Percentiles rank a stretch among this genome's conserved stretches.
These are phyloP conservation scores for Kryptolebias ocellatus DNA, from an alignment of 2,797 vertebrate genomes.

Conservation along the genomic window DNA sequence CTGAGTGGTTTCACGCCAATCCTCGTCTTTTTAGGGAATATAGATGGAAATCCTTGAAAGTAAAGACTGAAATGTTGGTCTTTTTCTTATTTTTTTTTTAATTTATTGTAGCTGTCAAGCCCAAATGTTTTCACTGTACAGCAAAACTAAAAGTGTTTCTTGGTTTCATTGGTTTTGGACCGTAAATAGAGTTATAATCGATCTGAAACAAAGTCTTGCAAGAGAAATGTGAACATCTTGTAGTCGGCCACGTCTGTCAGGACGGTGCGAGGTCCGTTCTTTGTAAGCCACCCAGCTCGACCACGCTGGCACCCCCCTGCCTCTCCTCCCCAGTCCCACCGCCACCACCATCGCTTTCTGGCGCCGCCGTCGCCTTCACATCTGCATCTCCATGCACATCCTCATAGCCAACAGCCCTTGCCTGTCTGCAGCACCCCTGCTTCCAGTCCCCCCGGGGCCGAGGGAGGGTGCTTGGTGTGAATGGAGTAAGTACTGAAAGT, in stretches of 20 bases:
- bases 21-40: no score
- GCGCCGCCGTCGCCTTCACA: conserved; percentile 75
- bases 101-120: no score
- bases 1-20: no score
- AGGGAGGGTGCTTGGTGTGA: conserved; percentile 50
- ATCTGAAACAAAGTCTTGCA: background rate
- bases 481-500: conserved; percentile 41
- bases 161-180: no score
- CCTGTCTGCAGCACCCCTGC: conserved; percentile 55
- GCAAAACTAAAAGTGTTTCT: no score
- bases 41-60: no score
- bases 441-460: conserved; percentile 33
- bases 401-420: conserved; percentile 60
- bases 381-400: conserved; percentile 73
- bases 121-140: no score
- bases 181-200: no score
- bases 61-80: no score
- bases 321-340: conserved; percentile 23
- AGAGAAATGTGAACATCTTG: no score
- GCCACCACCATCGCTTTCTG: conserved; percentile 69
- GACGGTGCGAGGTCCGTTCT: conserved; percentile 15
- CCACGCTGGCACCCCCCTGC: conserved; percentile 20
- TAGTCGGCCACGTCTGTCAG: no score
- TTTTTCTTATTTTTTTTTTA: no score
- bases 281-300: conserved; percentile 73